These are phyloP conservation scores for Colaptes auratus DNA, from an alignment of 2,113 vertebrate species.

Conservation along the genomic window DNA sequence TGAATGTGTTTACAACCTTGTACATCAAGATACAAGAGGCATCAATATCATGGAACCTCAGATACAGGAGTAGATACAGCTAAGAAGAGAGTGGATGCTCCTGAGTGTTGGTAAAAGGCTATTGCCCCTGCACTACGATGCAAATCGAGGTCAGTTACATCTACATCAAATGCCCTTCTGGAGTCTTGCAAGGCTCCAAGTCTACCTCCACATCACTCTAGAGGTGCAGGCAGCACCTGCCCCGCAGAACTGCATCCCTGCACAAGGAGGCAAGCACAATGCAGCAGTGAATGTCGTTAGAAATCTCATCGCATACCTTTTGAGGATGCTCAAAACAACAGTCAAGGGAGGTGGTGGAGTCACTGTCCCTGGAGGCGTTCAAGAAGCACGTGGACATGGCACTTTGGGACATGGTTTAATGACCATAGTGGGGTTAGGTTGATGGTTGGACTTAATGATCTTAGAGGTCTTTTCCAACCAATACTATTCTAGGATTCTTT, in stretches of 20 bases:
- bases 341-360: not conserved
- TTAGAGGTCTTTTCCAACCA: too few relatives aligned
- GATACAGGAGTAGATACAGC: not conserved
- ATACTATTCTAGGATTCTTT: too few relatives aligned
- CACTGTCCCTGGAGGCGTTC: too few relatives aligned
- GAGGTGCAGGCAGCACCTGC: not conserved
- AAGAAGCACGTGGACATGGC: too few relatives aligned
- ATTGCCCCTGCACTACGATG: not conserved
- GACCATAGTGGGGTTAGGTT: too few relatives aligned
- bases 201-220: not conserved
- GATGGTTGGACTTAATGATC: too few relatives aligned
- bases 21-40: not conserved
- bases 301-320: not conserved
- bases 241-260: not conserved
- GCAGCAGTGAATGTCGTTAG: not conserved
- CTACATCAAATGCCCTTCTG: not conserved
- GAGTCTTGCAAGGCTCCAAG: not conserved
- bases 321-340: not conserved
- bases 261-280: not conserved
- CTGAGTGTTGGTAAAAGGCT: not conserved
- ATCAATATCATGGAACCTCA: not conserved
- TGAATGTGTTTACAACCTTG: not conserved
- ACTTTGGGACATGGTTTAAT: too few relatives aligned
- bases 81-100: not conserved
- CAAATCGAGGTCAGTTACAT: not conserved